phyloP scores from a whole-genome alignment of 1,140 invertebrate genomes.

The Saccostrea glomerata region DNA sequence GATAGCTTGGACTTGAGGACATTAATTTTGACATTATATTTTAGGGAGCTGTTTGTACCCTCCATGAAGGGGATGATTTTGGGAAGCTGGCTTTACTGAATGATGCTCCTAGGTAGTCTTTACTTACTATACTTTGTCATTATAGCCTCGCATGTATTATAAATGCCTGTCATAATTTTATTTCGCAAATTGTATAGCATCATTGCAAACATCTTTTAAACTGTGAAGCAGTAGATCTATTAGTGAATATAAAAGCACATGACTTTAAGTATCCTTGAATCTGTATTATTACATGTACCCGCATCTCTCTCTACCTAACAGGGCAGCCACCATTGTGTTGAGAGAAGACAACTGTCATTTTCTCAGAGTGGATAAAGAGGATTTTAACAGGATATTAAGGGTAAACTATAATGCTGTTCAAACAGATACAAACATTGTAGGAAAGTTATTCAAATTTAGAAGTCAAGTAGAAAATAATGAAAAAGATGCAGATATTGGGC shows the following conservation, averaged over 20 bases:
- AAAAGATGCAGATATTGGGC: not conserved
- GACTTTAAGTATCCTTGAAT: too few relatives aligned
- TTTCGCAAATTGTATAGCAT: too few relatives aligned
- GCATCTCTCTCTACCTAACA: slow-evolving; percentile 71
- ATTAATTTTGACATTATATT: slow-evolving; percentile 42
- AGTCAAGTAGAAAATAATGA: not conserved
- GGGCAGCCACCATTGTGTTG: slow-evolving; percentile 91
- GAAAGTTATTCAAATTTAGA: not conserved
- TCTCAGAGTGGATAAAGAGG: slow-evolving; percentile 91
- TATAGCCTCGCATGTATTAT: too few relatives aligned
- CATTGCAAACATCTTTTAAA: too few relatives aligned
- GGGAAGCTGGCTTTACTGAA: slow-evolving; percentile 93
- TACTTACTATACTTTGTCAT: too few relatives aligned
- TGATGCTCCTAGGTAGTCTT: slow-evolving; percentile 87
- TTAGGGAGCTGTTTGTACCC: slow-evolving; percentile 87
- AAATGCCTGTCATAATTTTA: too few relatives aligned
- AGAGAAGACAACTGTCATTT: slow-evolving; percentile 92
- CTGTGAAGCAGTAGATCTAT: too few relatives aligned
- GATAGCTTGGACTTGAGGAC: too few relatives aligned
- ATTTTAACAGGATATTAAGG: slow-evolving; percentile 90
- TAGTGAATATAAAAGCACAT: too few relatives aligned
- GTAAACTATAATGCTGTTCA: slow-evolving; percentile 64
- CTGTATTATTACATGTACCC: not conserved
- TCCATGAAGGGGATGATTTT: slow-evolving; percentile 93
- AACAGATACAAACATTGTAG: not conserved